phyloP scores from a whole-genome alignment of 2,797 vertebrate genomes.

The Phataginus tricuspis region DNA sequence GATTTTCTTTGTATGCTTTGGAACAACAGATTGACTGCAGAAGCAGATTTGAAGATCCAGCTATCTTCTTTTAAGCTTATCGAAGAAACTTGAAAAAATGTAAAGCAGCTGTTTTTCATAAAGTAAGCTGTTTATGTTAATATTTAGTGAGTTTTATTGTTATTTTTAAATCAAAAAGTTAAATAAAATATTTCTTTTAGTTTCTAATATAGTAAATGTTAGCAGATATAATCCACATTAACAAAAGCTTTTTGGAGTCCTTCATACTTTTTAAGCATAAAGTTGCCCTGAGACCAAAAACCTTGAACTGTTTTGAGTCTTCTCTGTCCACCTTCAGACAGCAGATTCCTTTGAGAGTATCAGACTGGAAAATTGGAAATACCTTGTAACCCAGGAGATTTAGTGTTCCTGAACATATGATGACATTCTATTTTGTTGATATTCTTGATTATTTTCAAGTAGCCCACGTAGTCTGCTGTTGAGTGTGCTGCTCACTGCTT shows the following conservation, averaged over 20 bases:
- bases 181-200: not conserved
- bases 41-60: not conserved
- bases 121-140: constrained; percentile 2
- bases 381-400: not conserved
- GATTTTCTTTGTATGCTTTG: constrained; percentile 19
- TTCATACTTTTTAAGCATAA: not conserved
- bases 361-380: constrained; percentile 31
- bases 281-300: not conserved
- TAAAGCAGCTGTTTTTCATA: not conserved
- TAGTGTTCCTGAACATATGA: not conserved
- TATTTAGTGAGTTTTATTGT: not conserved
- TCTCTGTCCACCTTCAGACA: not conserved
- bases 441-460: constrained; percentile 52
- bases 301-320: not conserved
- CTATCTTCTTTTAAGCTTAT: not conserved
- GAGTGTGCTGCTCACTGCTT: constrained; percentile 1
- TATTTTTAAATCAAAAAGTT: not conserved
- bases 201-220: constrained; percentile 6
- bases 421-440: not conserved
- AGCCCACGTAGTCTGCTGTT: not conserved
- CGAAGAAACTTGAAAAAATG: not conserved
- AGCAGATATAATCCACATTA: not conserved
- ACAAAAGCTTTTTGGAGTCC: not conserved
- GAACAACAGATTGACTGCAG: not conserved
- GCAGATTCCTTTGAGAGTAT: constrained; percentile 1